These are phyloP conservation scores for Amblyteles armatorius DNA, from an alignment of 2,888 invertebrate species.

Conservation along the genomic window DNA sequence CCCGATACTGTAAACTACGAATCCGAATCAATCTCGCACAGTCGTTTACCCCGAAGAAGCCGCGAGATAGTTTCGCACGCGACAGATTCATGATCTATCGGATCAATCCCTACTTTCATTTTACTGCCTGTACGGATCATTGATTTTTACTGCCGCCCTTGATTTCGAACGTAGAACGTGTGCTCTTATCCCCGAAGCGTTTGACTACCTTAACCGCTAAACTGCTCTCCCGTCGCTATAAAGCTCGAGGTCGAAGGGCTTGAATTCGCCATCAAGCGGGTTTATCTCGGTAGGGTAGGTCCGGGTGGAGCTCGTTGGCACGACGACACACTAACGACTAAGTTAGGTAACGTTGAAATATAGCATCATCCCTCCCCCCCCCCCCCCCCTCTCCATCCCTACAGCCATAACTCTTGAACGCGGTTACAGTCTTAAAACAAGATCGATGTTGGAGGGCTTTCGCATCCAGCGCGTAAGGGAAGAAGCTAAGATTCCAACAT, in stretches of 20 bases:
- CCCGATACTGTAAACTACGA: neutral
- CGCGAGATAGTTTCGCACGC: neutral
- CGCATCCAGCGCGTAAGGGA: neutral
- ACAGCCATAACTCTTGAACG: slow-evolving; percentile 43
- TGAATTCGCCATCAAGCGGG: slow-evolving; percentile 61
- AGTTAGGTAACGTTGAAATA: slow-evolving; percentile 57
- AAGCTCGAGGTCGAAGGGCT: slow-evolving; percentile 41
- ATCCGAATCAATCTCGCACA: neutral
- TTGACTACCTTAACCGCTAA: slow-evolving; percentile 21
- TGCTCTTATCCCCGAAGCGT: slow-evolving; percentile 24
- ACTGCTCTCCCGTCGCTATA: slow-evolving; percentile 23
- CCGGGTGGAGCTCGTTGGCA: slow-evolving; percentile 45
- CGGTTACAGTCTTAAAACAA: slow-evolving; percentile 39
- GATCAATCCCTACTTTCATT: slow-evolving; percentile 5
- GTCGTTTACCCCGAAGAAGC: neutral
- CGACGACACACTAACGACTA: slow-evolving; percentile 55
- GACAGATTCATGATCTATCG: slow-evolving; percentile 5
- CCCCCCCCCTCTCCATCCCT: neutral
- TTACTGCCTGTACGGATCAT: slow-evolving; percentile 13
- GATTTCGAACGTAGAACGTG: slow-evolving; percentile 6
- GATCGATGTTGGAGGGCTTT: slow-evolving; percentile 31
- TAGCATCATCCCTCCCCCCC: slow-evolving; percentile 16
- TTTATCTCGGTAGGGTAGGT: slow-evolving; percentile 67
- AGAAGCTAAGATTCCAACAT: slow-evolving; percentile 6
- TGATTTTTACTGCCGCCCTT: slow-evolving; percentile 32